These are phyloP conservation scores for Talpa occidentalis DNA, from an alignment of 2,113 vertebrate genomes.

Conservation along the genomic window DNA sequence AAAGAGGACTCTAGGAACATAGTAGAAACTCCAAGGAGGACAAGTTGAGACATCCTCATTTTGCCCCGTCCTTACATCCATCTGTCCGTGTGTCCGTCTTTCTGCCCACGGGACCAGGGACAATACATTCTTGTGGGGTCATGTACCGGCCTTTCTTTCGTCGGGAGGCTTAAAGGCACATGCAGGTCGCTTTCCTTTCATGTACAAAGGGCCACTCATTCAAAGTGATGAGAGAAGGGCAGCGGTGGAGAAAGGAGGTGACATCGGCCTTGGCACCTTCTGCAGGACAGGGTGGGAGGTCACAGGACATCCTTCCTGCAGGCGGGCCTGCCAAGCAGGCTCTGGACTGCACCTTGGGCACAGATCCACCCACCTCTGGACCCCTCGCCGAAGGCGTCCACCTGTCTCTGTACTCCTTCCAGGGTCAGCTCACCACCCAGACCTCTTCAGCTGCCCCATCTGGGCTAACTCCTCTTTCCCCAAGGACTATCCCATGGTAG, in stretches of 20 bases:
- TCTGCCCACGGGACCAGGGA: background rate
- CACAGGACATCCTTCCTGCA: constrained; percentile 21
- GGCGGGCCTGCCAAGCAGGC: background rate
- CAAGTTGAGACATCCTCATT: background rate
- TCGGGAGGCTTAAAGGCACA: constrained; percentile 60
- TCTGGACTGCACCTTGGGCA: background rate
- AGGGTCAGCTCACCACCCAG: background rate
- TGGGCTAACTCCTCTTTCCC: background rate
- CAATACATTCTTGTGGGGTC: constrained; percentile 65
- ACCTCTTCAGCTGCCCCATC: background rate
- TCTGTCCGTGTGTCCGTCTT: background rate
- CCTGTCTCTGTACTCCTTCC: background rate
- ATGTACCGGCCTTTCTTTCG: background rate
- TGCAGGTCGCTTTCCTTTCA: constrained; percentile 58
- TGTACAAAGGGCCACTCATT: constrained; percentile 75
- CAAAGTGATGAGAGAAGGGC: constrained; percentile 70
- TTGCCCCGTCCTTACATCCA: rapidly evolving
- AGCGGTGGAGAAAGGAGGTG: constrained; percentile 19
- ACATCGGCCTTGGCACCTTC: constrained; percentile 19
- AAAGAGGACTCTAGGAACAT: background rate
- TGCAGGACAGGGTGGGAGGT: background rate
- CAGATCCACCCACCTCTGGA: background rate
- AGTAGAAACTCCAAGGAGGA: background rate
- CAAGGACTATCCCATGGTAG: background rate
- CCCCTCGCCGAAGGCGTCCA: background rate